Percentiles rank a stretch among this genome's conserved stretches.
phyloP scores from a whole-genome alignment of 2,797 vertebrate species.

The Acipenser oxyrinchus region DNA sequence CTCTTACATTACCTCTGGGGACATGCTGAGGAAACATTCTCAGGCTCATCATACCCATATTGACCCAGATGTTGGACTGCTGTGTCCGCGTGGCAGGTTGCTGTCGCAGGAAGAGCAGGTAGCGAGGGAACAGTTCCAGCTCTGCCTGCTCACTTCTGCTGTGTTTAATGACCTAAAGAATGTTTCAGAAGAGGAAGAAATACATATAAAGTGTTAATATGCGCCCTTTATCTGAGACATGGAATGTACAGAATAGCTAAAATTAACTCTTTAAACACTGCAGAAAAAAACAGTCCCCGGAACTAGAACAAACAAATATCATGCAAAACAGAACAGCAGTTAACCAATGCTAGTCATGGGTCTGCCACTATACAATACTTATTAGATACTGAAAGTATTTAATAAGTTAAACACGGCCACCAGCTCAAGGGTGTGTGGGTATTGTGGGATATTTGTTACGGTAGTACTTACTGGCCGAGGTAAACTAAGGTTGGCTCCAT shows the following conservation, averaged over 20 bases:
- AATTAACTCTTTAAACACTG: too few relatives aligned
- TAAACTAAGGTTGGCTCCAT: conserved; percentile 90
- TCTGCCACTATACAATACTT: too few relatives aligned
- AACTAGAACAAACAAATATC: too few relatives aligned
- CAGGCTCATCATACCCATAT: conserved; percentile 99
- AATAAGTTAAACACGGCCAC: too few relatives aligned
- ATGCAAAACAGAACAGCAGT: too few relatives aligned
- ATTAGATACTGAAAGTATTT: too few relatives aligned
- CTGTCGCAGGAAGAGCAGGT: conserved; percentile 92
- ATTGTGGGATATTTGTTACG: background rate
- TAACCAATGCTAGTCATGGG: too few relatives aligned
- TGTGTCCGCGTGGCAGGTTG: conserved; percentile 86
- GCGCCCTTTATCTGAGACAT: background rate
- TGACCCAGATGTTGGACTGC: conserved; percentile 99
- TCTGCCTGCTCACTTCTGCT: conserved; percentile 70
- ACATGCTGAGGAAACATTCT: conserved; percentile 93
- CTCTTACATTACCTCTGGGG: conserved; percentile 96
- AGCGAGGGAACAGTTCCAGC: conserved; percentile 87
- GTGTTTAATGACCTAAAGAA: conserved; percentile 79
- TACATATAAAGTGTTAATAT: background rate
- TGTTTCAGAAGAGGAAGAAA: conserved; percentile 1
- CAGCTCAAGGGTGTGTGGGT: background rate
- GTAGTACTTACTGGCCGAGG: conserved; percentile 82
- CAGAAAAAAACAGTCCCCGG: too few relatives aligned
- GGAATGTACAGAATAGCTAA: background rate